Percentiles rank a stretch among this genome's conserved stretches.
Conservation (phyloP, 2,797 vertebrate genomes). For the Rhyacichthys aspro region DNA sequence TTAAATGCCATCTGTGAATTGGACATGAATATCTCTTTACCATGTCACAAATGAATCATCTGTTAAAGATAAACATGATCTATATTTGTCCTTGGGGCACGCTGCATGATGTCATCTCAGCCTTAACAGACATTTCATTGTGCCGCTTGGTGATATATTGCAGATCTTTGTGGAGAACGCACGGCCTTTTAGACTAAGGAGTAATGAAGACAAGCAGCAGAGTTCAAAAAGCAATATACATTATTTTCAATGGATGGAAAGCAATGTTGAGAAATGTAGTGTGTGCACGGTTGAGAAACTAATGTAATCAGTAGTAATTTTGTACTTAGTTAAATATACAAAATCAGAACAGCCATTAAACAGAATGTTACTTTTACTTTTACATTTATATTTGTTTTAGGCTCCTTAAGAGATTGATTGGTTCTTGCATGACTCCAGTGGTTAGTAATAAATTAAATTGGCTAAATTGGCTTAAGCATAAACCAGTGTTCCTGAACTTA, state of each 20-base stretch:
- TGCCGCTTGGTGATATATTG: conserved; percentile 62
- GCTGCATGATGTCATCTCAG: conserved; percentile 71
- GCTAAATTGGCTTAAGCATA: too few relatives aligned
- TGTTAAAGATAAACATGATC: conserved; percentile 77
- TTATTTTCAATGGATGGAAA: conserved; percentile 19
- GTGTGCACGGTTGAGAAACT: too few relatives aligned
- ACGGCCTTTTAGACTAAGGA: conserved; percentile 21
- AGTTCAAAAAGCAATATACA: conserved; percentile 1
- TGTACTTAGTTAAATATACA: too few relatives aligned
- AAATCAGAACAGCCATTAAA: too few relatives aligned
- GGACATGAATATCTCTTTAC: conserved; percentile 61
- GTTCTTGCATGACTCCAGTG: too few relatives aligned
- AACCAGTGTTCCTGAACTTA: too few relatives aligned
- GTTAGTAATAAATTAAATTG: too few relatives aligned
- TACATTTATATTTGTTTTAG: too few relatives aligned
- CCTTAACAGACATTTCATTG: conserved; percentile 72
- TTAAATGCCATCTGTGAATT: conserved; percentile 14
- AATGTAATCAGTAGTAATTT: too few relatives aligned
- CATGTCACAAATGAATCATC: conserved; percentile 71
- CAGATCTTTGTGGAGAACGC: conserved; percentile 61
- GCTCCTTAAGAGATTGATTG: too few relatives aligned
- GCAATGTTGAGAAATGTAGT: not conserved
- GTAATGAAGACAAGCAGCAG: conserved; percentile 26
- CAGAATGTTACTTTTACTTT: too few relatives aligned
- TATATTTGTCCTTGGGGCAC: conserved; percentile 72